Percentiles rank a stretch among this genome's conserved stretches.
These are phyloP conservation scores for Apamea sordens DNA, from an alignment of 2,888 invertebrate species.

Conservation along the genomic window DNA sequence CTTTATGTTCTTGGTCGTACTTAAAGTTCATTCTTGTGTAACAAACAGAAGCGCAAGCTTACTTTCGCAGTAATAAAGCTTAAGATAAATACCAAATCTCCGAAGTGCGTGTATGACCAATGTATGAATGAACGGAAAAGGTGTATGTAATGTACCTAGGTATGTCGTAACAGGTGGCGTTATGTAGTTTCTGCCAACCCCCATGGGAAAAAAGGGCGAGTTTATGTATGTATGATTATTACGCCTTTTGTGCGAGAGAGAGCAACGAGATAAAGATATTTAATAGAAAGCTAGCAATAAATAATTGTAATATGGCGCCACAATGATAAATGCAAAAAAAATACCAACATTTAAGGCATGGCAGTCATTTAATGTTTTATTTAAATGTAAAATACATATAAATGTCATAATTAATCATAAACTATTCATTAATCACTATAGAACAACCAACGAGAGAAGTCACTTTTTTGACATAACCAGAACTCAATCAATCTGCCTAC, in stretches of 20 bases:
- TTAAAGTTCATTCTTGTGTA: neutral
- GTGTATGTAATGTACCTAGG: neutral
- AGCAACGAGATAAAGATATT: neutral
- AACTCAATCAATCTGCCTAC: neutral
- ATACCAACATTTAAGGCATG: neutral
- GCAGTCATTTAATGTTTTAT: conserved; percentile 26
- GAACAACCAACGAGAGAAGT: conserved; percentile 17
- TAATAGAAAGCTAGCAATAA: neutral
- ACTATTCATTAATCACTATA: neutral
- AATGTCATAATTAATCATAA: conserved; percentile 22
- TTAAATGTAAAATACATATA: conserved; percentile 9
- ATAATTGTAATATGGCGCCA: neutral
- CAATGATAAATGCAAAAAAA: conserved; percentile 7
- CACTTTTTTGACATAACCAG: neutral
- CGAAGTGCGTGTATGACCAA: neutral
- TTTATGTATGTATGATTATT: neutral
- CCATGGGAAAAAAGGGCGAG: neutral
- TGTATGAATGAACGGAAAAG: neutral
- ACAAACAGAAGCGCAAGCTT: neutral
- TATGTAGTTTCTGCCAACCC: neutral
- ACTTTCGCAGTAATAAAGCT: neutral
- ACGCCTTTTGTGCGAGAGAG: neutral
- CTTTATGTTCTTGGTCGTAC: neutral
- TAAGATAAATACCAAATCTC: neutral
- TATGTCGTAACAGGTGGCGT: neutral